Conservation (phyloP, 1,140 invertebrate species). For the Drosophila kikkawai region DNA sequence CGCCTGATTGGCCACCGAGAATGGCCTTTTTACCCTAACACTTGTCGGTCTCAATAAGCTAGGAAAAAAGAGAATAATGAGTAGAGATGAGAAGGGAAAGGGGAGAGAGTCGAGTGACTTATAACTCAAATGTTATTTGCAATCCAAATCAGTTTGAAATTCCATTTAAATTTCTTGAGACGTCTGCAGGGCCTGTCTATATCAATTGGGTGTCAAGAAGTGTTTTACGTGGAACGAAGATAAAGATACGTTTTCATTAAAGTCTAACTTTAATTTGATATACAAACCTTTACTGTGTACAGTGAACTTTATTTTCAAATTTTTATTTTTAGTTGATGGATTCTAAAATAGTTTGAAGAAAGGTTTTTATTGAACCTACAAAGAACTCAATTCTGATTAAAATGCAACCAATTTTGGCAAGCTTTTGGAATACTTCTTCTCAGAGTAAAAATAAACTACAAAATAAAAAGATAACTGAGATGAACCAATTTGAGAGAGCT, state of each 20-base stretch:
- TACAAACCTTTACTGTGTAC: no score
- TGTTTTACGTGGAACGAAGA: background rate
- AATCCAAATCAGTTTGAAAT: constrained; percentile 7
- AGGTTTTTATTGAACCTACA: background rate
- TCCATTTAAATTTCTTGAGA: constrained; percentile 11
- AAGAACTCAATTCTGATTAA: background rate
- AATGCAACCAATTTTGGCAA: constrained; percentile 3
- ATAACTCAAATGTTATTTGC: constrained; percentile 18
- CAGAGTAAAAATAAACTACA: background rate
- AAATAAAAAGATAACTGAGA: background rate
- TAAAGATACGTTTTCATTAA: background rate
- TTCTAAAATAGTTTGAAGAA: background rate
- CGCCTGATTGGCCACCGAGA: constrained; percentile 30
- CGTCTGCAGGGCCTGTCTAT: background rate
- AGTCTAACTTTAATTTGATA: background rate
- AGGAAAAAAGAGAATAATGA: background rate
- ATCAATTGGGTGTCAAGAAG: background rate
- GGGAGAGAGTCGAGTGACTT: background rate
- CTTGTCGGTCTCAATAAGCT: constrained; percentile 18
- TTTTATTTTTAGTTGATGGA: background rate
- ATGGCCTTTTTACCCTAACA: constrained; percentile 19
- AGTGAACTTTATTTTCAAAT: background rate
- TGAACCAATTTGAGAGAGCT: background rate
- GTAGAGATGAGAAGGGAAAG: background rate
- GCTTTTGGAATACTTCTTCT: background rate